Conservation (phyloP, 2,113 vertebrate species). For the Varanus salvator region DNA sequence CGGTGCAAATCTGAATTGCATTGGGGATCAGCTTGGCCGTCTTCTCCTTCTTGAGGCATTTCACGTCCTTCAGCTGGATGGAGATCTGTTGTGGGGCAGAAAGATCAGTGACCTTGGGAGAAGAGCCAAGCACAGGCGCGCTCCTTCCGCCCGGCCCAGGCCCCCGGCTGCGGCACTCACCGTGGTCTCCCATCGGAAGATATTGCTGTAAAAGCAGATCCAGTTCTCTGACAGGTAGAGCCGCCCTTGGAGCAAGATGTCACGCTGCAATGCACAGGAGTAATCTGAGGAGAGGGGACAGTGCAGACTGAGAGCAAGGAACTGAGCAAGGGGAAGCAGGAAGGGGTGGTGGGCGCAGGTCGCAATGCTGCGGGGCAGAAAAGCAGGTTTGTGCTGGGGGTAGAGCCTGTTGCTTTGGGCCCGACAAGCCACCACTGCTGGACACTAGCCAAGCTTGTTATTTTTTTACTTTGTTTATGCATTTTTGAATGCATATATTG, state of each 20-base stretch:
- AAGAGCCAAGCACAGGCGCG: background rate
- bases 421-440: background rate
- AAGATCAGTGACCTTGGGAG: background rate
- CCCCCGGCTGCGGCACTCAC: slow-evolving; percentile 65
- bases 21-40: slow-evolving; percentile 93
- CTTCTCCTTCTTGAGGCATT: slow-evolving; percentile 90
- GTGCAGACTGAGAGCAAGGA: background rate
- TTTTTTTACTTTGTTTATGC: background rate
- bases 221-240: slow-evolving; percentile 92
- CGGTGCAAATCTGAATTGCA: slow-evolving; percentile 91
- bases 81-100: slow-evolving; percentile 78
- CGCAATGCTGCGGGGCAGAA: too few species aligned
- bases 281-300: slow-evolving; percentile 80
- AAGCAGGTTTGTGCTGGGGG: too few species aligned
- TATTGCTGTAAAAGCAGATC: slow-evolving; percentile 94
- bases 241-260: slow-evolving; percentile 90
- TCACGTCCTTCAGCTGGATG: slow-evolving; percentile 90
- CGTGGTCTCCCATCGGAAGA: slow-evolving; percentile 94
- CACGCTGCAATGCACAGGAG: slow-evolving; percentile 91
- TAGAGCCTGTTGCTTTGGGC: too few species aligned
- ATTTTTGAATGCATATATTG: background rate
- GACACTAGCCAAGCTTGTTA: background rate
- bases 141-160: background rate
- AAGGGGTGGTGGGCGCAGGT: background rate
- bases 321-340: background rate